Evolutionary conservation across 2,113 vertebrate species (phyloP), one percentile per base, ranked within the genome.

Genomic region (Phrynosoma blainvillii): DNA sequence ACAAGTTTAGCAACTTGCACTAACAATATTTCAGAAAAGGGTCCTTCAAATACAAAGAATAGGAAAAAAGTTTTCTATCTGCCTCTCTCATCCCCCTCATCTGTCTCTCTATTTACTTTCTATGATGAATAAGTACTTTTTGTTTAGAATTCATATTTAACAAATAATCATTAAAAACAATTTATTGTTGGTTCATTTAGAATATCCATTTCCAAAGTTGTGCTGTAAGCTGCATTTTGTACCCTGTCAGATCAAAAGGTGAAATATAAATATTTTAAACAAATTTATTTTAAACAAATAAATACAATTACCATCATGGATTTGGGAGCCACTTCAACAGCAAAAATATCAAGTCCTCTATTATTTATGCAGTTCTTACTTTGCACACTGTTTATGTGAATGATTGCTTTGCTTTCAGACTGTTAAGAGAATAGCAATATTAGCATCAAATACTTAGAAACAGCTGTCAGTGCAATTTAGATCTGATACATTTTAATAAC

Each of bases 371-470:
- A 99, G 95, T 99, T 99, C 95, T 95, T 98, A 92, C 96, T 98
- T 89, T 97, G 97, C 86, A 99, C 98, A 2, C 97, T 98, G 96
- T 97, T 98, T 73, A 99, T 91, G 12, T 98, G 98, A 93, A 99
- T 94, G 11, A 98, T 97, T 93, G 98, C 97, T 95, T 97, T 99
- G 89, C 97, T 97, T 92, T 97, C 98, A 93, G 97, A 97, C 98
- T 99, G 95, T 27, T 95, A 93, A 75, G 90, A 56, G 78, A 75
- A 92, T 92, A 93, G 78, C 14, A 89, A 56, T 59, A 62, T 93
- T n/a, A 93, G 18, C 32, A 75, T 85, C 54, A 65, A n/a, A 70
- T 25, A 85, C 62, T 80, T 27, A 27, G 14, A 76, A 16, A 30
- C 20, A 70, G 21, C 30, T 18, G n/a, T 71, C 27, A 71, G 21